Conservation (phyloP, 2,797 vertebrate species). For the Pristis pectinata region DNA sequence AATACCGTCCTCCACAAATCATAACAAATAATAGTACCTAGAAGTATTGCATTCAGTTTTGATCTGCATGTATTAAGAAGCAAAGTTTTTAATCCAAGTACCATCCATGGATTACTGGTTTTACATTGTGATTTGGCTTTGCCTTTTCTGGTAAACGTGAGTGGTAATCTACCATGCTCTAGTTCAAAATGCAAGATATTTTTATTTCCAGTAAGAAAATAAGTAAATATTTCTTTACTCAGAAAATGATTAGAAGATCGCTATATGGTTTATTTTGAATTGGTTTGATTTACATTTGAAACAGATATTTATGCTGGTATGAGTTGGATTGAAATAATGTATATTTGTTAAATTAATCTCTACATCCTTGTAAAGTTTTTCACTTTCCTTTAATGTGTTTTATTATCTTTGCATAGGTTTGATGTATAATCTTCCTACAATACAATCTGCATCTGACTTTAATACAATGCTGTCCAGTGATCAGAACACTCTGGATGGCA, state of each 20-base stretch:
- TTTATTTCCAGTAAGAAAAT: no score
- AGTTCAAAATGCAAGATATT: no score
- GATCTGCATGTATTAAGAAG: not conserved
- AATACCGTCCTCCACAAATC: not conserved
- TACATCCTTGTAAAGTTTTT: not conserved
- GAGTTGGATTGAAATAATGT: not conserved
- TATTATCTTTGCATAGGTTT: slow-evolving; percentile 15
- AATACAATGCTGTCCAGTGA: slow-evolving; percentile 92
- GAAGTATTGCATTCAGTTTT: not conserved
- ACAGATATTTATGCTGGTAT: not conserved
- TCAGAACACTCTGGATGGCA: slow-evolving; percentile 93
- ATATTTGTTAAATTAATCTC: not conserved
- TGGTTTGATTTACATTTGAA: not conserved
- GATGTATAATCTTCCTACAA: slow-evolving; percentile 82
- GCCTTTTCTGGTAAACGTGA: no score
- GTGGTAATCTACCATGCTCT: no score
- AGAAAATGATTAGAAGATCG: no score
- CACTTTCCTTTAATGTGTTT: not conserved
- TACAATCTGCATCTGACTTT: slow-evolving; percentile 94
- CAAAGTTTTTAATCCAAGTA: not conserved
- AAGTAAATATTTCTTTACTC: no score
- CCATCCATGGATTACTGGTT: not conserved
- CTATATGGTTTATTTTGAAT: no score
- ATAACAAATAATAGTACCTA: not conserved
- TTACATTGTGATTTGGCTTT: not conserved